phyloP scores from a whole-genome alignment of 2,113 vertebrate genomes.

The human (Homo sapiens) region DNA sequence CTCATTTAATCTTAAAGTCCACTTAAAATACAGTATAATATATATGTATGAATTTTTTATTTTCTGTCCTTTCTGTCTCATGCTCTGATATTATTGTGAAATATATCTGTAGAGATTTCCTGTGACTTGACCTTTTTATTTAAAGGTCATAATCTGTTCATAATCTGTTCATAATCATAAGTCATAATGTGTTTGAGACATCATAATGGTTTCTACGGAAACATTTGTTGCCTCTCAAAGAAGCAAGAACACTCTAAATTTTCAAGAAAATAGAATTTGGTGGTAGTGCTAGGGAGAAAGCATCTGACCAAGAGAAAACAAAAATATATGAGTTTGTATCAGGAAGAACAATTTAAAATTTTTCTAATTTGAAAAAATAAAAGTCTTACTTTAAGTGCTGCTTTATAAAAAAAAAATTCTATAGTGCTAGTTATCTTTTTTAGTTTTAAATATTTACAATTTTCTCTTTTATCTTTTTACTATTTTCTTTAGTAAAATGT shows the following conservation, averaged over 20 bases:
- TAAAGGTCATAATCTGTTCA: not conserved
- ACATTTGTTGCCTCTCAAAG: constrained; percentile 15
- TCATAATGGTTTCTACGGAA: constrained; percentile 51
- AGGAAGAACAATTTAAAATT: not conserved
- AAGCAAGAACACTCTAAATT: constrained; percentile 39
- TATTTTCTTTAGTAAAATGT: not conserved
- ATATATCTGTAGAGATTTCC: not conserved
- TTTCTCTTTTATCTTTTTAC: not conserved
- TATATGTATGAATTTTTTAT: not conserved
- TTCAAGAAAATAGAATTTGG: constrained; percentile 6
- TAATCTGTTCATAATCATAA: not conserved
- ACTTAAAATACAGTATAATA: not conserved
- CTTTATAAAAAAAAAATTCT: not conserved
- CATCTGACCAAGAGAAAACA: constrained; percentile 27
- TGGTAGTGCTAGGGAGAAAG: not conserved
- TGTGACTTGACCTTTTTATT: constrained; percentile 53
- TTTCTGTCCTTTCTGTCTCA: not conserved
- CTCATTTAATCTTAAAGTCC: constrained; percentile 16
- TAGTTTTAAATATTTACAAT: not conserved
- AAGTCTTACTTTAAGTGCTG: not conserved
- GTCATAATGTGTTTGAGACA: constrained; percentile 56
- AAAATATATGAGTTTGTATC: not conserved
- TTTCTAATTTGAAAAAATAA: constrained; percentile 8
- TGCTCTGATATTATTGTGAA: not conserved
- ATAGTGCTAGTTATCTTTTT: not conserved